A percentile compares a stretch with the other conserved stretches of the same genome.
These are phyloP conservation scores for Hypena proboscidalis DNA, from an alignment of 2,888 invertebrate species.

Conservation along the genomic window DNA sequence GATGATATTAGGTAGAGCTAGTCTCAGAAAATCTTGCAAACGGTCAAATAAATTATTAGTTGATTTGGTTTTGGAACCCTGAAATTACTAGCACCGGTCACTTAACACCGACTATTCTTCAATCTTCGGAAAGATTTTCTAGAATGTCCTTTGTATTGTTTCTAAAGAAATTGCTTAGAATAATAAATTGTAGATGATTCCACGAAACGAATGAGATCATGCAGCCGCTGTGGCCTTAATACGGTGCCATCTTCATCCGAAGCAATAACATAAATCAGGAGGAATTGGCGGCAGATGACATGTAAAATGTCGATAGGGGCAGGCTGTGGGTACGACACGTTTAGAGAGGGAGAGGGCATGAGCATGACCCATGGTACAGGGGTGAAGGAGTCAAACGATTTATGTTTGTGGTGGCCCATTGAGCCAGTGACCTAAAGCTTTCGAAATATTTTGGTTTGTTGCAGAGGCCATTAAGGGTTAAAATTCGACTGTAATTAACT, in stretches of 20 bases:
- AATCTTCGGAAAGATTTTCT: no score
- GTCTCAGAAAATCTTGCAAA: no score
- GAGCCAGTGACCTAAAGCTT: no score
- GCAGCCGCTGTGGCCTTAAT: conserved; percentile 23
- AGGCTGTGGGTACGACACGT: conserved; percentile 34
- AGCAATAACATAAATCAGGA: conserved; percentile 48
- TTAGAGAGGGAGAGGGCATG: conserved; percentile 15
- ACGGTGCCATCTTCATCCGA: conserved; percentile 25
- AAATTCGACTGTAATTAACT: no score
- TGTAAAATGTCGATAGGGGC: conserved; percentile 53
- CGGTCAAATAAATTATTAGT: no score
- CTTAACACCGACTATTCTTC: no score
- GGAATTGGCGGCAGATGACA: conserved; percentile 47
- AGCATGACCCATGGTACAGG: conserved; percentile 39
- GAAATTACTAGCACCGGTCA: no score
- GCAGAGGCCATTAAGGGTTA: no score
- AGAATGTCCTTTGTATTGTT: no score
- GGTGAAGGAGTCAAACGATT: conserved; percentile 70
- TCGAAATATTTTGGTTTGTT: no score
- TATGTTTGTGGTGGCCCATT: conserved; percentile 61
- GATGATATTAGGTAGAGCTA: no score
- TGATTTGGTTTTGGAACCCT: no score
- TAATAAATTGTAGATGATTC: conserved; percentile 19
- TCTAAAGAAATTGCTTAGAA: conserved; percentile 8
- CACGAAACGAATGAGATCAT: conserved; percentile 31